Conservation (phyloP, 1,140 invertebrate species). For the Cotesia glomerata region DNA sequence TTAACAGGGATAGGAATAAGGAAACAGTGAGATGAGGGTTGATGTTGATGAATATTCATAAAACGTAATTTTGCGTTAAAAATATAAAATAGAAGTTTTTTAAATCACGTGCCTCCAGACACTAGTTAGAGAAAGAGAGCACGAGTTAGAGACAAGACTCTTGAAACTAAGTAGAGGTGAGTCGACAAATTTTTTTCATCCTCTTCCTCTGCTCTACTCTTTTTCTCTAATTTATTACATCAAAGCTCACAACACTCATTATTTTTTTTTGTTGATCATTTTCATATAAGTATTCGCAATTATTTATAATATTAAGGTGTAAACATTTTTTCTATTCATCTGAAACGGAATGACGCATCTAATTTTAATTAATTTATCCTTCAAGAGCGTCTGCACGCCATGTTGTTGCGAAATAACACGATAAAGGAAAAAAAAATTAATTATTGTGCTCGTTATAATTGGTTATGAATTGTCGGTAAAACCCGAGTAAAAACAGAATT, state of each 20-base stretch:
- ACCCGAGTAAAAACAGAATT: no score
- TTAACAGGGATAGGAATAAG: not conserved
- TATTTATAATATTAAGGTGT: no score
- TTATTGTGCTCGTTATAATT: no score
- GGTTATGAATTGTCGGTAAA: no score
- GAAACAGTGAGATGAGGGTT: not conserved
- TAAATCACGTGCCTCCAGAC: no score
- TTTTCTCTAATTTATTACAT: no score
- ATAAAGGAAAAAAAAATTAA: no score
- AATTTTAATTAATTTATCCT: no score
- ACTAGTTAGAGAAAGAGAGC: not conserved
- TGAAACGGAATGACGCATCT: not conserved
- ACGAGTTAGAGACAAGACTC: not conserved
- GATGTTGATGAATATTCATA: conserved; percentile 14
- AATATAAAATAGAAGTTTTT: not conserved
- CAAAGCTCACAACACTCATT: not conserved
- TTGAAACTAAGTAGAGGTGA: conserved; percentile 42
- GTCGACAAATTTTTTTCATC: conserved; percentile 31
- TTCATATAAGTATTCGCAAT: no score
- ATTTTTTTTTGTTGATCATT: not conserved
- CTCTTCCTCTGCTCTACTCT: not conserved
- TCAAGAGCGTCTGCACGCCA: not conserved
- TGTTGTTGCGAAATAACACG: not conserved
- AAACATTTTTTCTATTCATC: conserved; percentile 2
- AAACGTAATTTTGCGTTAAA: not conserved